These are phyloP conservation scores for Nomada lathburiana DNA, from an alignment of 2,888 invertebrate genomes.

Conservation along the genomic window DNA sequence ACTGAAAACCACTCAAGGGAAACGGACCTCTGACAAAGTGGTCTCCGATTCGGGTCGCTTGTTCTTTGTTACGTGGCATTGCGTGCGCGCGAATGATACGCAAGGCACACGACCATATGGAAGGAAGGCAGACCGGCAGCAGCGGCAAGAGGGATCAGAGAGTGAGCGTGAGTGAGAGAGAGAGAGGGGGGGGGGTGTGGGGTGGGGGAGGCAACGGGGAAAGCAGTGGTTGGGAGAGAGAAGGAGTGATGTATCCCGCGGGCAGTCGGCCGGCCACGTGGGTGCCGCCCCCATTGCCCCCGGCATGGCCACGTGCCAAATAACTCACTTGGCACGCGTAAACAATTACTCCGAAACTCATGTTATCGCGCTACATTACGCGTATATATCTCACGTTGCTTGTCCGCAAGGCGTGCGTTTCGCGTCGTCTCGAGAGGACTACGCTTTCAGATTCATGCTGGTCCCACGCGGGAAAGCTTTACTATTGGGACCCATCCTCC, in stretches of 20 bases:
- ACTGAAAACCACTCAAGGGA: too few relatives aligned
- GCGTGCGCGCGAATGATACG: constrained; percentile 38
- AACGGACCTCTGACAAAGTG: too few relatives aligned
- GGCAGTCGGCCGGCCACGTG: constrained; percentile 76
- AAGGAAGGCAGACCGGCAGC: constrained; percentile 15
- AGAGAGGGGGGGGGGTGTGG: neutral
- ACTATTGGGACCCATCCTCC: neutral
- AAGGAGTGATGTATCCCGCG: constrained; percentile 59
- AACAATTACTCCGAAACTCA: constrained; percentile 81
- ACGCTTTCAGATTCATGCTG: constrained; percentile 15
- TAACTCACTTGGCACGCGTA: constrained; percentile 83
- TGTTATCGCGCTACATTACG: constrained; percentile 78
- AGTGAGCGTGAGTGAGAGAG: neutral
- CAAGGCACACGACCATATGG: constrained; percentile 27
- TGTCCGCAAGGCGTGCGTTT: constrained; percentile 64
- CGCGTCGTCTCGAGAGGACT: constrained; percentile 49
- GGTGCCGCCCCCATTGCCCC: constrained; percentile 67
- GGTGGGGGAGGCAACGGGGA: neutral
- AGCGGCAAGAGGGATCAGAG: constrained; percentile 1
- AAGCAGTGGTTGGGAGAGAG: constrained; percentile 31
- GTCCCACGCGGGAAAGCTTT: constrained; percentile 37
- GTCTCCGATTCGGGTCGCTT: neutral
- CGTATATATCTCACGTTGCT: constrained; percentile 69
- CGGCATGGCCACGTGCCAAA: constrained; percentile 79
- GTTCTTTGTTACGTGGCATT: constrained; percentile 29